Percentiles rank a stretch among this genome's conserved stretches.
Evolutionary conservation across 2,797 vertebrate genomes (phyloP).

Genomic region (Etheostoma perlongum): DNA sequence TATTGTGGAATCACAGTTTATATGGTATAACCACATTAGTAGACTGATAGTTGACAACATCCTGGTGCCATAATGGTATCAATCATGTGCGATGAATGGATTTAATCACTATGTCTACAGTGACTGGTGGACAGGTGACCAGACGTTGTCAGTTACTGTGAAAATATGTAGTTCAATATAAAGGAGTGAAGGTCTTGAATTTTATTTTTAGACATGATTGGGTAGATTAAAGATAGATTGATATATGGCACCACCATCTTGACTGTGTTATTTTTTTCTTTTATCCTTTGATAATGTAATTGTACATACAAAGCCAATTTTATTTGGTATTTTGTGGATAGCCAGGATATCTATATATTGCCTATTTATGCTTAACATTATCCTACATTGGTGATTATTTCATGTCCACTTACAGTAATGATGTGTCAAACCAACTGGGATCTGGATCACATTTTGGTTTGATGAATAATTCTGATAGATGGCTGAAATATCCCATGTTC

Average conservation of each 20-base stretch:
- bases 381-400: not conserved
- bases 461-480: conserved; percentile 22
- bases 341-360: not conserved
- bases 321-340: not conserved
- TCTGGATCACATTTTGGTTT: conserved; percentile 16
- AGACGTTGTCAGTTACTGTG: not conserved
- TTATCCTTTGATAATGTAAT: not conserved
- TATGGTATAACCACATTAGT: not conserved
- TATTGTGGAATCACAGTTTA: conserved; percentile 20
- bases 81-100: not conserved
- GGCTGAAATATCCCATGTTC: not conserved
- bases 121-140: not conserved
- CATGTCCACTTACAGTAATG: not conserved
- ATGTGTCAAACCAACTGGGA: conserved; percentile 3
- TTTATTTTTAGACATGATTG: not conserved
- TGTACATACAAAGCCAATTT: not conserved
- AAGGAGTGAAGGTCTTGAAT: not conserved
- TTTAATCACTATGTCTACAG: not conserved
- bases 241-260: not conserved
- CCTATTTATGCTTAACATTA: not conserved
- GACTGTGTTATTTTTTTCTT: not conserved
- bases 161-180: not conserved
- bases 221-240: not conserved
- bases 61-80: not conserved
- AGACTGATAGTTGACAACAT: conserved; percentile 18